phyloP scores from a whole-genome alignment of 2,113 vertebrate species.

The Hypanus sabinus region DNA sequence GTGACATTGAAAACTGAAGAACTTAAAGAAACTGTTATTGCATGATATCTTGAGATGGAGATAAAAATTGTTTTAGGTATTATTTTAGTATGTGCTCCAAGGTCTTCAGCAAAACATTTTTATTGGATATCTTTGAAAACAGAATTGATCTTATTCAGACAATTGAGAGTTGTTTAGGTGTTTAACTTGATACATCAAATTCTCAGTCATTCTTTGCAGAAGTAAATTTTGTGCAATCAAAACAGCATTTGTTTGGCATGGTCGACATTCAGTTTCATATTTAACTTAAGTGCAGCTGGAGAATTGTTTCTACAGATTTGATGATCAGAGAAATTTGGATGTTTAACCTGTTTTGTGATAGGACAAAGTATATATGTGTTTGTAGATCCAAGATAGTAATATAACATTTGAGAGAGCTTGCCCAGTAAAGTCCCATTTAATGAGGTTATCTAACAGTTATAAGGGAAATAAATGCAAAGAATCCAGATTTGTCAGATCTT shows the following conservation, averaged over 20 bases:
- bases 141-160: neutral
- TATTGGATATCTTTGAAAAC: neutral
- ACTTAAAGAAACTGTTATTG: neutral
- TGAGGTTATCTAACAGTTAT: neutral
- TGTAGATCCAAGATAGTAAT: neutral
- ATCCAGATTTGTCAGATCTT: constrained; percentile 19
- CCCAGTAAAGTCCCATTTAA: neutral
- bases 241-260: neutral
- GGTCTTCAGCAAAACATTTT: neutral
- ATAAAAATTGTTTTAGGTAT: neutral
- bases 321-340: neutral
- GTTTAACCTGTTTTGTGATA: neutral
- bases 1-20: neutral
- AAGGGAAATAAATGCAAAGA: neutral
- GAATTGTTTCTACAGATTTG: neutral
- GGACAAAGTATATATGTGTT: neutral
- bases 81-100: neutral
- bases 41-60: neutral
- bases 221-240: neutral
- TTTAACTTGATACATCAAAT: neutral
- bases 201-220: neutral
- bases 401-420: neutral
- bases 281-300: neutral
- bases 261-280: neutral
- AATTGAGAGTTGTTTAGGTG: neutral